Conservation (phyloP, 1,140 invertebrate genomes). For the Orchestia grillus region DNA sequence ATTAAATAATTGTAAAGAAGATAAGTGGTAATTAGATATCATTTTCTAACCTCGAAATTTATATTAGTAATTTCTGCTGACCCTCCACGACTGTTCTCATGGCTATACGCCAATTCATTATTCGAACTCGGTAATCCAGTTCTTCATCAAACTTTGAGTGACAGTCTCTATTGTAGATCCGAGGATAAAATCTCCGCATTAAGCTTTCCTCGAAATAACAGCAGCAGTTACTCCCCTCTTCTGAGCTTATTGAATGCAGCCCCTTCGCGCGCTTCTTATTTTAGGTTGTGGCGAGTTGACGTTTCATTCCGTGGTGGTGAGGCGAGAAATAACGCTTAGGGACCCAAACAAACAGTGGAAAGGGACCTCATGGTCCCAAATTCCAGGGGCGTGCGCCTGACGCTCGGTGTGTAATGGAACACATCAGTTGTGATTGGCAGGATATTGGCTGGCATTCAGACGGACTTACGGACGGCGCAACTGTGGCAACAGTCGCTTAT, state of each 20-base stretch:
- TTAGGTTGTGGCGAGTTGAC: background rate
- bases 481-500: background rate
- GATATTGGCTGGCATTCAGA: background rate
- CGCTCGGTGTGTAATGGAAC: background rate
- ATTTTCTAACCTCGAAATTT: background rate
- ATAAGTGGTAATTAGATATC: background rate
- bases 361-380: background rate
- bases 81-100: background rate
- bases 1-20: background rate
- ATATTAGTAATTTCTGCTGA: background rate
- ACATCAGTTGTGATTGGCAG: slow-evolving; percentile 18
- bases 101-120: background rate
- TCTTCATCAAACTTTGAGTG: slow-evolving; percentile 14
- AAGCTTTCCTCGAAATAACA: background rate
- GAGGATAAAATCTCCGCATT: background rate
- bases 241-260: background rate
- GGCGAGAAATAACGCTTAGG: background rate
- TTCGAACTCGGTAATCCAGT: background rate
- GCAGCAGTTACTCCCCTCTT: background rate
- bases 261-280: background rate
- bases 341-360: slow-evolving; percentile 12
- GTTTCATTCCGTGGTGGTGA: background rate
- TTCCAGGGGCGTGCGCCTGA: background rate
- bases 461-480: too few relatives aligned
- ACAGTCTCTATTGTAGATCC: background rate